Base-by-base conservation (phyloP, 2,888 invertebrate genomes). In the Neoaliturus tenellus region DNA sequence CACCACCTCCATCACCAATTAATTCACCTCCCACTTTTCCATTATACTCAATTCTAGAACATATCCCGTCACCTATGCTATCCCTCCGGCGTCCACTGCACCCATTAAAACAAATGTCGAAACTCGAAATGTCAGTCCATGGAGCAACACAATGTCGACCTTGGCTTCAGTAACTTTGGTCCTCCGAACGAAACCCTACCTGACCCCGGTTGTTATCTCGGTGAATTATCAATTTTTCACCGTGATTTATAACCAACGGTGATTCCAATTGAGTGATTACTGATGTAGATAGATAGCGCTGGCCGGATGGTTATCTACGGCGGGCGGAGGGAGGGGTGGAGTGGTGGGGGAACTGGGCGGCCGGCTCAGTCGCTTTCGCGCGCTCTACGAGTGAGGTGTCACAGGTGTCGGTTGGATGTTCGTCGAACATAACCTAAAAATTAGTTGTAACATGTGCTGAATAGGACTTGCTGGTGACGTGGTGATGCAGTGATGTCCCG, bases 401-500 rank as follows among this genome's bases (percentile, higher is more conserved):
- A 12, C 17, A 23, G 33, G 48, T 82, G 73, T 82, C 44, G 25
- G 28, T 28, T 58, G 33, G 58, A 55, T 39, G 58, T 73, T 73
- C 73, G 71, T 82, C 48, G 39, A 41, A 82, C 82, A 82, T 82
- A 82, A 82, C 82, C 82, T 82, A 71, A 20, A 82, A 82, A 33
- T 73, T 73, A 35, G 81, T 62, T 25, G 14, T 55, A 41, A 28
- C 81, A 62, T 81, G 81, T 81, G 67, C 48, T 67, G 48, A 69
- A 31, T 23, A 23, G n/a, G 51, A 31, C 33, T 23, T 35, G 33
- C 14, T 17, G 23, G n/a, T 44, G 28, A 51, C 87, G 83, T 23
- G 2, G 62, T 31, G 62, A 62, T 62, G 62, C 62, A 12, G 62
- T 62, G 75, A 98, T 98, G 97, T 98, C 98, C 91, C 95, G 98